Conservation (phyloP, 2,113 vertebrate species). For the Falco punctatus region DNA sequence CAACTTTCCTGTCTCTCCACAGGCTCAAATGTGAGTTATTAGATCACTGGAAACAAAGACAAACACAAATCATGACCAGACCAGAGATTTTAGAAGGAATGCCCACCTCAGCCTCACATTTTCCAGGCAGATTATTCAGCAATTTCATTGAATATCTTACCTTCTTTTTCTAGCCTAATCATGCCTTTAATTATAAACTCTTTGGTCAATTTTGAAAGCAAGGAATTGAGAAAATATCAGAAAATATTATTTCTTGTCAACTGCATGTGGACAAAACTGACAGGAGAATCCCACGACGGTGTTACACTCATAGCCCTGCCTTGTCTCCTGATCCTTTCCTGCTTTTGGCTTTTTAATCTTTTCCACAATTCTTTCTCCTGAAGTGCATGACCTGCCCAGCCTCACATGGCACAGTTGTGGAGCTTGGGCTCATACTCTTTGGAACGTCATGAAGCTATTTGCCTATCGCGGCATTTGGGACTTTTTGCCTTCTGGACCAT, state of each 20-base stretch:
- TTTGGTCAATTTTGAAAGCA: background rate
- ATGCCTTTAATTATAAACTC: background rate
- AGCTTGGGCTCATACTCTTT: background rate
- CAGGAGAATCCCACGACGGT: background rate
- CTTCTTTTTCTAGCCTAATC: background rate
- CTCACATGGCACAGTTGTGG: background rate
- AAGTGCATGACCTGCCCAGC: background rate
- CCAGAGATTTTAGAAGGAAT: background rate
- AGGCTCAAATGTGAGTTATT: background rate
- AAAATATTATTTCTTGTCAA: background rate
- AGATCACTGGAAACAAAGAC: background rate
- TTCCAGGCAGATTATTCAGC: background rate
- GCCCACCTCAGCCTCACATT: background rate
- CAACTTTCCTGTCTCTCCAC: background rate
- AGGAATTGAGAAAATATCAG: background rate
- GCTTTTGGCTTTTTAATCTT: background rate
- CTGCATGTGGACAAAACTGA: accelerated
- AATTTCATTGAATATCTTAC: background rate
- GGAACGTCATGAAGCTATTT: accelerated
- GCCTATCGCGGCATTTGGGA: background rate
- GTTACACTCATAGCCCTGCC: background rate
- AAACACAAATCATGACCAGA: background rate
- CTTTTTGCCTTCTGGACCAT: background rate
- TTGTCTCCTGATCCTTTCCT: background rate
- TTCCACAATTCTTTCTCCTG: background rate